A percentile compares a stretch with the other conserved stretches of the same genome.
Conservation (phyloP, 2,797 vertebrate species). For the Selene dorsalis region DNA sequence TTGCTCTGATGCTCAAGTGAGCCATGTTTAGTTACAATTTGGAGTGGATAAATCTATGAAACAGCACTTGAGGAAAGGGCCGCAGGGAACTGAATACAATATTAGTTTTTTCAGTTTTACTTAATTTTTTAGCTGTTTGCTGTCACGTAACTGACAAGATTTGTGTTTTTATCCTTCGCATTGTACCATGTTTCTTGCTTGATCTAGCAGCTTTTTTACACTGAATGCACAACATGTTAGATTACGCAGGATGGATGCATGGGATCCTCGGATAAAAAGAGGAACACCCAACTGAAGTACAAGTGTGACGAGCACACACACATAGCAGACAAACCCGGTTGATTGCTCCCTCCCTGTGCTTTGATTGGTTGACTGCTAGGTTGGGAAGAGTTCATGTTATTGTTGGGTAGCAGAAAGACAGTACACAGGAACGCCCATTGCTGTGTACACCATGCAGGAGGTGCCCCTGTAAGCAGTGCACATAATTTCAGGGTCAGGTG, state of each 20-base stretch:
- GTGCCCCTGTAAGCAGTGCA: slow-evolving; percentile 22
- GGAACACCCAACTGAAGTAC: slow-evolving; percentile 10
- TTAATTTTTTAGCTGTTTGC: not conserved
- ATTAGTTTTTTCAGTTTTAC: not conserved
- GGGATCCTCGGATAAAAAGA: slow-evolving; percentile 6
- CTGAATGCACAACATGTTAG: not conserved
- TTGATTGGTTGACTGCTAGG: slow-evolving; percentile 37
- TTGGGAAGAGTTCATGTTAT: slow-evolving; percentile 51
- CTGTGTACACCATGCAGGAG: slow-evolving; percentile 20
- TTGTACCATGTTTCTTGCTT: not conserved
- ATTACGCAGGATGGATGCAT: not conserved
- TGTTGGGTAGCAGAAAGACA: not conserved
- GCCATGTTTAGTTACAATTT: slow-evolving; percentile 9
- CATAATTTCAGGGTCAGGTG: slow-evolving; percentile 17
- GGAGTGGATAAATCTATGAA: not conserved
- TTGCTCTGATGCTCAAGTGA: not conserved
- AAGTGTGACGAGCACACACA: slow-evolving; percentile 13
- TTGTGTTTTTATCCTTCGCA: not conserved
- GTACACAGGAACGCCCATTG: not conserved
- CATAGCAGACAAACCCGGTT: slow-evolving; percentile 8
- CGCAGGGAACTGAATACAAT: not conserved
- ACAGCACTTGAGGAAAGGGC: not conserved
- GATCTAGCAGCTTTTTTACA: not conserved
- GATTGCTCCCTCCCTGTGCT: slow-evolving; percentile 12
- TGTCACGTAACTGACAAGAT: not conserved